phyloP scores from a whole-genome alignment of 2,797 vertebrate genomes.

The Triplophysa yarkandensis region DNA sequence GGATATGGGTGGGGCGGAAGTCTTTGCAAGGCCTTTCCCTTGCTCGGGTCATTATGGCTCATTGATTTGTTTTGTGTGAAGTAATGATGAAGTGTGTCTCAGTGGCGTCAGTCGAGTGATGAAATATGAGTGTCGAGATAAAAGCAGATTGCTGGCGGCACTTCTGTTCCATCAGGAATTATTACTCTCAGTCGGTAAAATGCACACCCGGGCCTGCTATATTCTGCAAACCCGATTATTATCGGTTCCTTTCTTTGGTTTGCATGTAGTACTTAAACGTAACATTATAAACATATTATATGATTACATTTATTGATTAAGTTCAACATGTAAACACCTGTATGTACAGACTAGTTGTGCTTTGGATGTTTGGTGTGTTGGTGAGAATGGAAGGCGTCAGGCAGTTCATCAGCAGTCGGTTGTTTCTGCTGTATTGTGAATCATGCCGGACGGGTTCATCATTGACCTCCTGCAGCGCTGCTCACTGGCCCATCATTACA shows the following conservation, averaged over 20 bases:
- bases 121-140: slow-evolving; percentile 43
- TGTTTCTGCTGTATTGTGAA: slow-evolving; percentile 17
- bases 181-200: slow-evolving; percentile 9
- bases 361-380: slow-evolving; percentile 23
- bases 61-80: slow-evolving; percentile 36
- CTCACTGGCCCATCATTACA: slow-evolving; percentile 10
- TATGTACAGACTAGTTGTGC: not conserved
- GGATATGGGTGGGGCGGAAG: slow-evolving; percentile 29
- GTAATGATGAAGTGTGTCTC: slow-evolving; percentile 12
- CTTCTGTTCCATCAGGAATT: slow-evolving; percentile 26
- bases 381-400: slow-evolving; percentile 24
- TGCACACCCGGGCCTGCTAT: not conserved
- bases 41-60: slow-evolving; percentile 21
- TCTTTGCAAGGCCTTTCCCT: slow-evolving; percentile 26
- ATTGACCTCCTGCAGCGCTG: slow-evolving; percentile 31
- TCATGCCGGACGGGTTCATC: slow-evolving; percentile 25
- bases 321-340: not conserved
- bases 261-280: no score
- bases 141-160: slow-evolving; percentile 19
- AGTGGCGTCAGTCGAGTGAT: slow-evolving; percentile 7
- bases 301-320: no score
- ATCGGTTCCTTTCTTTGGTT: not conserved
- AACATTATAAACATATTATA: no score
- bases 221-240: slow-evolving; percentile 28
- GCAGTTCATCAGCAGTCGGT: slow-evolving; percentile 21